Base-by-base conservation (phyloP, 2,888 invertebrate species). In the Eupithecia subumbrata region DNA sequence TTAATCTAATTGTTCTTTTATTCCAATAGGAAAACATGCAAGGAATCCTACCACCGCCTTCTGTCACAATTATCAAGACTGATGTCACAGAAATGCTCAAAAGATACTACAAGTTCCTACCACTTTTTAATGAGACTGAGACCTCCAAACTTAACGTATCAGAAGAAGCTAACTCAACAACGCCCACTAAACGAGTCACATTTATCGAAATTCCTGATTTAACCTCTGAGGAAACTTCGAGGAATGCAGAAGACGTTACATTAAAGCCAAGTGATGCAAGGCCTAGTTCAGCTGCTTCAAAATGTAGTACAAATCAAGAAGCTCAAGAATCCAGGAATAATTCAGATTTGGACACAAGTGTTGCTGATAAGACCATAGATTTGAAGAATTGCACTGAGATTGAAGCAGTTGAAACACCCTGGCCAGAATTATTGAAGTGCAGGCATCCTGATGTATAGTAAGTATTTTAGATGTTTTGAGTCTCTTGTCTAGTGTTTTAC, bases 1-100 rank as follows among this genome's bases (percentile, higher is more conserved):
- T 14, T 22, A 64, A 66, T 11, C 37, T 37, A 11, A 66, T 11
- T 66, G 18, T 18, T 18, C 37, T 71, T 74, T 60, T 77, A 14
- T 77, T 75, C 60, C 68, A 48, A 76, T 95, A 96, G 87, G 95
- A 95, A 85, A 95, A 95, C 68, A 89, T 97, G 12, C 95, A 95
- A 80, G 97, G 97, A 1, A 95, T 97, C 0, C 93, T 96, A 12
- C 97, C 97, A 34, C 97, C 97, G 14, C 97, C 97, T 0, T 97
- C 97, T 37, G 95, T 97, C 16, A 97, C 97, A 18, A 96, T 95
- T 56, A 91, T 96, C 37, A 96, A 96, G 82, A 93, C 96, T 73
- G 96, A 97, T 85, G 96, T 96, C 30, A 92, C 95, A 40, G 96
- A 96, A 85, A 96, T 97, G 89, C 94, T 97, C 25, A 91, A 95